Percentiles rank a stretch among this genome's conserved stretches.
Evolutionary conservation across 2,888 invertebrate genomes (phyloP).

Genomic region (Drymonia ruficornis): DNA sequence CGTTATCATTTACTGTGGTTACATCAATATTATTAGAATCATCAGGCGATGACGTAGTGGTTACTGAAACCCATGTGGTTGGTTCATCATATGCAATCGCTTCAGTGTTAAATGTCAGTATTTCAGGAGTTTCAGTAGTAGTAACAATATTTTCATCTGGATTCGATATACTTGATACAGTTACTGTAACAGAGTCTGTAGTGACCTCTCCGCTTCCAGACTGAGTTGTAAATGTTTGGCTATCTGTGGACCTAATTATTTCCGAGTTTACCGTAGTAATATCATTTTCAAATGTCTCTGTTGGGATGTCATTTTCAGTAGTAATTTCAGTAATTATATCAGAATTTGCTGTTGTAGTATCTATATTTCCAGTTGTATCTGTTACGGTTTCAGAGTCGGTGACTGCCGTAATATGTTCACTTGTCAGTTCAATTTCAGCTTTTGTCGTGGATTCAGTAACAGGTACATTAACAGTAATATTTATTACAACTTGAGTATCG

Average conservation of each 20-base stretch:
- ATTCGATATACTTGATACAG: neutral
- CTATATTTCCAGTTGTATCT: neutral
- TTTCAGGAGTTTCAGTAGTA: neutral
- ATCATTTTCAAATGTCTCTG: neutral
- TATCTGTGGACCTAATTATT: neutral
- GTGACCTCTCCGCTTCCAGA: neutral
- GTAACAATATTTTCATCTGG: neutral
- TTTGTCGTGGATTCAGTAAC: neutral
- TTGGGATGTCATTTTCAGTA: neutral
- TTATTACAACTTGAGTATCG: neutral
- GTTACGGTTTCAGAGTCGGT: neutral
- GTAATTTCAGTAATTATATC: neutral
- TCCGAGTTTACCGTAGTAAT: no score
- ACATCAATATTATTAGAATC: neutral
- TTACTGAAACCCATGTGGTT: no score
- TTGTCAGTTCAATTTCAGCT: neutral
- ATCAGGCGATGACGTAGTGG: neutral
- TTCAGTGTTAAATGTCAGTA: neutral
- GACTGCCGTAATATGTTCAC: neutral
- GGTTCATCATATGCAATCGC: neutral
- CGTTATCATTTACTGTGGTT: neutral
- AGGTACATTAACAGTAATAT: neutral
- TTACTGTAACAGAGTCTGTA: neutral
- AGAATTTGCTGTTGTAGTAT: neutral
- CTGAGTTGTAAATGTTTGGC: neutral